These are phyloP conservation scores for Myotis yumanensis DNA, from an alignment of 2,113 vertebrate species.

Conservation along the genomic window DNA sequence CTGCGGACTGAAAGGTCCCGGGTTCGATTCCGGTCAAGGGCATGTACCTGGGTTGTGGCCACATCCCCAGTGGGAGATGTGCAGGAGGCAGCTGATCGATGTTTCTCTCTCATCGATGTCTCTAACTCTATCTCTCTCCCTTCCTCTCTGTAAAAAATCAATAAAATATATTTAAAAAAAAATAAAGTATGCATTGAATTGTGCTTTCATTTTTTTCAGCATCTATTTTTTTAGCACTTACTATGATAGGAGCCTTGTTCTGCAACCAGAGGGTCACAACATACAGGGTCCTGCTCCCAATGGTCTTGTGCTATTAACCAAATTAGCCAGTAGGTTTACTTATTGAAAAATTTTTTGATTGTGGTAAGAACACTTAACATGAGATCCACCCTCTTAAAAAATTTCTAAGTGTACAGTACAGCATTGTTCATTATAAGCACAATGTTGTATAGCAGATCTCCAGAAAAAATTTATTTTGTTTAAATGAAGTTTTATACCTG, in stretches of 20 bases:
- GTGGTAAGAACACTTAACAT: background rate
- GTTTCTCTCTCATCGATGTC: no score
- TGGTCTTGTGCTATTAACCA: background rate
- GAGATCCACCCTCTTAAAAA: background rate
- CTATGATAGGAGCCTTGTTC: background rate
- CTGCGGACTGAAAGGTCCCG: no score
- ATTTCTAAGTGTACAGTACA: background rate
- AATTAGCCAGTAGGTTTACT: background rate
- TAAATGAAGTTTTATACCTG: background rate
- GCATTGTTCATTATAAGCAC: background rate
- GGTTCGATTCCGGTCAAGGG: no score
- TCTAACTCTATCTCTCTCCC: no score
- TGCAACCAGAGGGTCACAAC: background rate
- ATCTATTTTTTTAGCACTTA: background rate
- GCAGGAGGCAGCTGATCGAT: no score
- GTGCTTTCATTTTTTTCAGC: background rate
- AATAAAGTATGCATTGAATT: background rate
- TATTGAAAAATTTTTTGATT: background rate
- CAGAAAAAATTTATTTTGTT: background rate
- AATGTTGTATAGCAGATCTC: background rate
- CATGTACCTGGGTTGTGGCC: no score
- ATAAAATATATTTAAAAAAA: no score
- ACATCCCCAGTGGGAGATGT: no score
- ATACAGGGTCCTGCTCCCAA: background rate
- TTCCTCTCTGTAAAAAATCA: no score